These are phyloP conservation scores for Scalopus aquaticus DNA, from an alignment of 2,113 vertebrate genomes.

Conservation along the genomic window DNA sequence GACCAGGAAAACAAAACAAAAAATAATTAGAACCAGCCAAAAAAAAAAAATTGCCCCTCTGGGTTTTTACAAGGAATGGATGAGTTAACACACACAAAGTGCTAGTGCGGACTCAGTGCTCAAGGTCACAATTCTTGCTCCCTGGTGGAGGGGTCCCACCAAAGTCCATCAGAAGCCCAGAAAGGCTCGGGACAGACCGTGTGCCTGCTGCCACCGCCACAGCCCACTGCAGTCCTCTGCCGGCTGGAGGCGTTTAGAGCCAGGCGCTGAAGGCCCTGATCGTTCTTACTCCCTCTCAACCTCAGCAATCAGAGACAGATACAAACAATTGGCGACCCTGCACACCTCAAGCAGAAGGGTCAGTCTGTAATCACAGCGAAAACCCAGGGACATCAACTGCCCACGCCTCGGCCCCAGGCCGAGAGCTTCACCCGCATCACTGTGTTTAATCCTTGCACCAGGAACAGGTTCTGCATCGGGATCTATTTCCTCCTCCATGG, in stretches of 20 bases:
- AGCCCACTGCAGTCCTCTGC: rapidly evolving
- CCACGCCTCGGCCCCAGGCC: rapidly evolving
- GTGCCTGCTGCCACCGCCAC: background rate
- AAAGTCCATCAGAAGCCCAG: background rate
- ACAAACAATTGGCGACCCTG: rapidly evolving
- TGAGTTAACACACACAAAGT: too few species aligned
- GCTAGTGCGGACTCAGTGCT: background rate
- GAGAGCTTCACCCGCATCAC: background rate
- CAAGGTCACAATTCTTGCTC: too few species aligned
- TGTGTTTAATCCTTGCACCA: background rate
- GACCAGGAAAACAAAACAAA: too few species aligned
- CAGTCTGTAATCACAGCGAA: rapidly evolving
- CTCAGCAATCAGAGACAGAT: rapidly evolving
- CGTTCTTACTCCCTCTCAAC: background rate
- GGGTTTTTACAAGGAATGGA: background rate
- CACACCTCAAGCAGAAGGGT: background rate
- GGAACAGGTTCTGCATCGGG: rapidly evolving
- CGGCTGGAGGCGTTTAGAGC: too few species aligned
- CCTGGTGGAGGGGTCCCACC: background rate
- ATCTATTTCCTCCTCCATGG: background rate
- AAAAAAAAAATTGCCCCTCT: rapidly evolving
- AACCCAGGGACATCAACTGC: background rate
- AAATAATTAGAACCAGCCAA: too few species aligned
- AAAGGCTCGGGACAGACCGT: rapidly evolving
- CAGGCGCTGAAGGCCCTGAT: background rate